Conservation (phyloP, 2,797 vertebrate genomes). For the Premnoplex brunnescens region DNA sequence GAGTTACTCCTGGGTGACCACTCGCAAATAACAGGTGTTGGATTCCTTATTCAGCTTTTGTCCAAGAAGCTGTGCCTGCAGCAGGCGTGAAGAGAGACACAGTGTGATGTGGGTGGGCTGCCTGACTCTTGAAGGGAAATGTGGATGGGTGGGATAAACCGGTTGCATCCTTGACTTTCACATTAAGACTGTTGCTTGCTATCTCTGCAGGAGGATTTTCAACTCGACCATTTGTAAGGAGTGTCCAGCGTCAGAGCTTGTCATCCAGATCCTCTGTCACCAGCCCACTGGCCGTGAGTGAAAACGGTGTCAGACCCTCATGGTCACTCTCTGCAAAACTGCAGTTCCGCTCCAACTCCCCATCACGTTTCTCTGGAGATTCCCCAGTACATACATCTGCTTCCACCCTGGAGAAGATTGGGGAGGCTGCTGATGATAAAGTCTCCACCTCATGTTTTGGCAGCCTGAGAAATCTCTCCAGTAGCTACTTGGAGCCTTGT, state of each 20-base stretch:
- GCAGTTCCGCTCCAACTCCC: conserved; percentile 91
- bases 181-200: background rate
- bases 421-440: conserved; percentile 90
- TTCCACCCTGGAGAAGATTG: conserved; percentile 92
- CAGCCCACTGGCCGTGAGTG: conserved; percentile 91
- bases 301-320: conserved; percentile 87
- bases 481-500: conserved; percentile 73
- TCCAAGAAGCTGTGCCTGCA: background rate
- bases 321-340: conserved; percentile 95
- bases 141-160: background rate
- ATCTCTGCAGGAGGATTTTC: conserved; percentile 91
- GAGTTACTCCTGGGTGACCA: background rate
- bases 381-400: conserved; percentile 85
- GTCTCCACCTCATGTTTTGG: conserved; percentile 94
- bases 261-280: conserved; percentile 93
- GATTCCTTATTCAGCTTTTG: background rate
- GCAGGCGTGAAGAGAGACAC: rapidly evolving
- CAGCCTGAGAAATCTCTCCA: conserved; percentile 78
- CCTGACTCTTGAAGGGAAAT: background rate
- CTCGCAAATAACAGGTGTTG: background rate
- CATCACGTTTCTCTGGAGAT: conserved; percentile 93
- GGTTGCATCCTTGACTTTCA: background rate
- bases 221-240: conserved; percentile 93
- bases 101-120: background rate
- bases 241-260: conserved; percentile 93